A percentile compares a stretch with the other conserved stretches of the same genome.
Evolutionary conservation across 2,888 invertebrate species (phyloP).

Genomic region (Strigamia transsilvanica): DNA sequence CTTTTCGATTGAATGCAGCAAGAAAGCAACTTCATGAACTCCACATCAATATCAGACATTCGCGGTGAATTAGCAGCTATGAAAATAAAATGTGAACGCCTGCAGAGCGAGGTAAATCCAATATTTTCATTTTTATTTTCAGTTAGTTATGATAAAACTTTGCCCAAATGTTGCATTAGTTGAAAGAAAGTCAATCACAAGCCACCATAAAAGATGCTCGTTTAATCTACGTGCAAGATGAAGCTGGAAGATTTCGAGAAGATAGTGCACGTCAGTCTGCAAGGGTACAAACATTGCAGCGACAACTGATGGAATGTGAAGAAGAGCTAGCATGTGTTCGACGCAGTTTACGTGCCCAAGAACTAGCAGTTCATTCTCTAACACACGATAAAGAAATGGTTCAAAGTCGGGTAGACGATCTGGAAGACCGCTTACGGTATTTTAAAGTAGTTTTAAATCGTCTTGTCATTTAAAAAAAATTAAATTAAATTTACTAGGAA

Average conservation of each 20-base stretch:
- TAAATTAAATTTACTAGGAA: not conserved
- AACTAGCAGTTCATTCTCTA: not conserved
- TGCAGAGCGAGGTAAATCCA: not conserved
- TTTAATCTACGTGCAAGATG: not conserved
- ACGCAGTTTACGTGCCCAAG: not conserved
- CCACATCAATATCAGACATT: conserved; percentile 1
- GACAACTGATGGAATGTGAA: not conserved
- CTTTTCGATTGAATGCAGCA: not conserved
- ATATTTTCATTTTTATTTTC: not conserved
- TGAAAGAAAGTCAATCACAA: conserved; percentile 26
- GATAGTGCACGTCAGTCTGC: conserved; percentile 35
- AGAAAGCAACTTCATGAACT: conserved; percentile 12
- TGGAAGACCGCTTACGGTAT: conserved; percentile 22
- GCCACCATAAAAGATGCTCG: not conserved
- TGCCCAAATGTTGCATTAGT: not conserved
- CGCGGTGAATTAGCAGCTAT: conserved; percentile 38
- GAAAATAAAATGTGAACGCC: conserved; percentile 23
- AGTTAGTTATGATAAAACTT: not conserved
- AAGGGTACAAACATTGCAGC: conserved; percentile 28
- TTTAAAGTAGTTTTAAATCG: not conserved
- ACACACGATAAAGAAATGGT: conserved; percentile 14
- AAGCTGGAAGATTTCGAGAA: not conserved
- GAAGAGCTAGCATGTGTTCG: not conserved
- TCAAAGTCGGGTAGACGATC: conserved; percentile 11
- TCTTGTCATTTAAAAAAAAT: no score